Evolutionary conservation across 2,113 vertebrate genomes (phyloP).

Genomic region (Caranx ignobilis): DNA sequence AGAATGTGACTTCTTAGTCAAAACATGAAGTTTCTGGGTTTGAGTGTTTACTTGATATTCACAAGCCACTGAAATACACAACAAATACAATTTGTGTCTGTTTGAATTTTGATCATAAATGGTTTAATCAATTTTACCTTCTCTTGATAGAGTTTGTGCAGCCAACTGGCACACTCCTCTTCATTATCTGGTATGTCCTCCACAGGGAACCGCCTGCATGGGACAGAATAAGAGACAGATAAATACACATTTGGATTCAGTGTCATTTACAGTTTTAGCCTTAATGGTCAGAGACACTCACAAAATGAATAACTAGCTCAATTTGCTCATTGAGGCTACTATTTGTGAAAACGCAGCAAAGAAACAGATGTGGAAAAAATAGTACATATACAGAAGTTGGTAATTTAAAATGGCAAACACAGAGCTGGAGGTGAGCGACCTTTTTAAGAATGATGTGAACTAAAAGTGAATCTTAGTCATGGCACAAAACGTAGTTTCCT

Average conservation of each 20-base stretch:
- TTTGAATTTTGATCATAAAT: neutral
- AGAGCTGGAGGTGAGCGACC: neutral
- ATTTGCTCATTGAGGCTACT: neutral
- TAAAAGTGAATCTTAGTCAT: neutral
- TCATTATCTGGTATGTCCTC: constrained; percentile 95
- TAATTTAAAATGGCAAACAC: neutral
- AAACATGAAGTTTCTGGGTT: too few species aligned
- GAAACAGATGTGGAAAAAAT: neutral
- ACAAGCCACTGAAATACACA: too few species aligned
- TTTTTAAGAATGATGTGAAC: neutral
- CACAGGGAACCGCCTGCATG: constrained; percentile 91
- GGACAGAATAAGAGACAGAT: neutral
- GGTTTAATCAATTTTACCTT: constrained; percentile 84
- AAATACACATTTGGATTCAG: neutral
- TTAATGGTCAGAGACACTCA: neutral
- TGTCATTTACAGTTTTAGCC: neutral
- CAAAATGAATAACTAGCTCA: neutral
- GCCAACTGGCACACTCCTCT: constrained; percentile 92
- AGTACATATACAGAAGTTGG: neutral
- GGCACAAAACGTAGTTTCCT: neutral
- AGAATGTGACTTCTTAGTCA: too few species aligned
- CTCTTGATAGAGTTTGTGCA: constrained; percentile 98
- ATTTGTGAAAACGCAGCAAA: neutral
- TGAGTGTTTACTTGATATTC: too few species aligned
- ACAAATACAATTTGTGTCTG: neutral